Evolutionary conservation across 1,140 invertebrate genomes (phyloP), one percentile per base, ranked within the genome.

Genomic region (Rhagoletis zephyria): DNA sequence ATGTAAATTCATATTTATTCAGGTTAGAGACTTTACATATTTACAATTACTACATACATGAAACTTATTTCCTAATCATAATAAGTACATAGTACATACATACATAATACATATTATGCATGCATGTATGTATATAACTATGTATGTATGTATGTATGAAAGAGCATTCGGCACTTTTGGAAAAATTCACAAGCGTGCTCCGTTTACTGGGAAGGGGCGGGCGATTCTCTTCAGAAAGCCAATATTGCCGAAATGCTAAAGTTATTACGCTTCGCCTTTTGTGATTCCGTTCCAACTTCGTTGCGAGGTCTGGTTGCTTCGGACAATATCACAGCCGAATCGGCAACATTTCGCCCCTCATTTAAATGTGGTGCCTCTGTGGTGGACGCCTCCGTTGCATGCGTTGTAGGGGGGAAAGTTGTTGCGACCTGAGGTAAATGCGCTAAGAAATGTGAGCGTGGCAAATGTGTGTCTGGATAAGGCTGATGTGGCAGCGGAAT

Each of bases 221-320:
- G 0, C 51, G 10, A n/a, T 56, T 74, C 14, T 45, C 42, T 63
- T 89, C 51, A 92, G 85, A 91, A 92, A 12, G 91, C 91, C 87
- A 92, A 89, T 87, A 92, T 92, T n/a, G 91, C 91, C 0, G 91
- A 92, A 86, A 92, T 92, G 85, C 91, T 92, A 81, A 92, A 92
- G 86, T 90, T 92, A 48, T 91, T 92, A 42, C 91, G 88, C 60
- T 92, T 92, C 19, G 88, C 89, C 12, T 89, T 89, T 12, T 90
- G 89, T 4, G 89, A 88, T 42, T 89, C 56, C 14, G 64, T 19
- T 48, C n/a, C 51, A 7, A 60, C 59, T 85, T 85, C 61, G 14
- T 85, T 40, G 48, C 61, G n/a, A 45, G 65, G 1, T 1, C 65
- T 74, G 86, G 19, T 14, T n/a, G 10, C 9, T 56, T 51, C 48